Evolutionary conservation across 2,797 vertebrate species (phyloP), one percentile per base, ranked within the genome.

Genomic region (Gallinago solitaria): DNA sequence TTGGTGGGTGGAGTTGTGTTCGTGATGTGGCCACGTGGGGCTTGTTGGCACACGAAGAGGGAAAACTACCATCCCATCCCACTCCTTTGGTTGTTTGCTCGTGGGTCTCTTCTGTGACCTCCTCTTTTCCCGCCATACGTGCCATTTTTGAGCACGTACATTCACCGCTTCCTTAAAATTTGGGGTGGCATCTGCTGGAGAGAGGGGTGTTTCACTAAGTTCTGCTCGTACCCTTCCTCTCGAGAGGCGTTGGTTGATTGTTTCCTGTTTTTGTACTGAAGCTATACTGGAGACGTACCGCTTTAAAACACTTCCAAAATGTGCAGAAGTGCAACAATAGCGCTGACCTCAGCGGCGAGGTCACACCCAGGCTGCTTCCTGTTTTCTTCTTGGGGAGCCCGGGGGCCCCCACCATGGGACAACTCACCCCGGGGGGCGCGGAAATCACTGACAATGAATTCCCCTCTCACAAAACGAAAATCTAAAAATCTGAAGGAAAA

Each of bases 201-300:
- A 41, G 92, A 90, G 37, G 88, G 64, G 50, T 75, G 74, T 95
- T 93, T 6, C 27, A 92, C 28, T 41, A 20, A 82, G 85, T 88
- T 90, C 74, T 91, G 70, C 80, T 94, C 67, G 53, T 90, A 45
- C 87, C 59, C 94, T 97, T 97, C 96, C 96, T 96, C 90, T 96
- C 0, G 9, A 97, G 92, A 97, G 97, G 97, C 96, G 97, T 97
- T 97, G 97, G 95, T 96, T 94, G 94, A 95, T 96, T 70, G 71
- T 95, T 97, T 98, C 97, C 97, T 97, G 97, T 98, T 97, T 98
- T 98, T 97, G 95, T 97, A 97, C 95, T 45, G 41, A 77, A 87
- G 93, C 95, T 96, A 81, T 89, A 92, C 89, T 96, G 95, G 96
- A 96, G 97, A 84, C 82, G 9, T 91, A 77, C 93, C 90, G 13